Evolutionary conservation across 1,140 invertebrate genomes (phyloP), one percentile per base, ranked within the genome.

Genomic region (Paramacrobiotus metropolitanus): DNA sequence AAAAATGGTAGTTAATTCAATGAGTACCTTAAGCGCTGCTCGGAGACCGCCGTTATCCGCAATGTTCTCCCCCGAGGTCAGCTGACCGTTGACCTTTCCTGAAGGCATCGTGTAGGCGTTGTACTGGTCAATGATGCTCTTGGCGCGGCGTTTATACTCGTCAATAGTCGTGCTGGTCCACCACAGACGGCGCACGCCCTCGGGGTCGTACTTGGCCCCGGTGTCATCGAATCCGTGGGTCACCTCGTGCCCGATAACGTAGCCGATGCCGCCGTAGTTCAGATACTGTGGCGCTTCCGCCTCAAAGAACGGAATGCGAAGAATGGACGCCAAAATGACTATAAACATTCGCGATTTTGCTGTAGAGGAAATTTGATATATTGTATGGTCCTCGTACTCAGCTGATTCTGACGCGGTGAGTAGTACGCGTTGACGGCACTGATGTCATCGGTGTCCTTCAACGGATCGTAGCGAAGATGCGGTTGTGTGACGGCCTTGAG

Each of bases 11-110:
- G n/a, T n/a, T n/a, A n/a, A n/a, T n/a, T n/a, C n/a, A n/a, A n/a
- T n/a, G n/a, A n/a, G 55, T 0, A 87, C 85, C 30, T 80, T 76
- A 70, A 89, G 91, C 0, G 88, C 84, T 65, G 86, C 82, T 69
- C 87, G 87, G 28, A 90, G 79, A 1, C 87, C 87, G 81, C 85
- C 86, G 69, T 89, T 89, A 69, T 91, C 87, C 0, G 88, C 87
- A 48, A 91, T 87, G 69, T 91, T 91, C 74, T 92, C 88, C 82
- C 85, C 85, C 63, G 89, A 73, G 0, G 86, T 89, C 30, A 79
- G 74, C 62, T 81, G 79, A 2, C 87, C 87, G 68, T 89, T 81
- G 21, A 83, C 77, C 72, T 75, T 62, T 29, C 48, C 48, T 15
- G 24, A 4, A 4, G 48, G 24, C 9, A 18, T 9, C 3, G 15